These are phyloP conservation scores for Enoplosus armatus DNA, from an alignment of 2,797 vertebrate species.

Conservation along the genomic window DNA sequence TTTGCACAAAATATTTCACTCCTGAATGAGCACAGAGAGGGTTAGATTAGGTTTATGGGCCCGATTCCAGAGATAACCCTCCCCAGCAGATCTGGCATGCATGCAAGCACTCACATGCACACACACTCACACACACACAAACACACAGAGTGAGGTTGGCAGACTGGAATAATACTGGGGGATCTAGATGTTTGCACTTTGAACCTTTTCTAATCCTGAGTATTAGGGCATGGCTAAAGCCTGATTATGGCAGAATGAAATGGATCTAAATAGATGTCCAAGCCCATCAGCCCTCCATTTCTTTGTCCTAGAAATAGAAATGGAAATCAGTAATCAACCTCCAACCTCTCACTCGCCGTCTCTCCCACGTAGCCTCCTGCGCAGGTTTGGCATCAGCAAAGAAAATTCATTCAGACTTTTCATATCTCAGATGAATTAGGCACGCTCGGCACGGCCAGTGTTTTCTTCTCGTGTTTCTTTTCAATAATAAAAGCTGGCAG, in stretches of 20 bases:
- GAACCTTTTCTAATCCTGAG: conserved; percentile 83
- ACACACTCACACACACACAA: conserved; percentile 36
- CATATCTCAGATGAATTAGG: conserved; percentile 66
- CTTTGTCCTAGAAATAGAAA: conserved; percentile 82
- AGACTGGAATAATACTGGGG: conserved; percentile 82
- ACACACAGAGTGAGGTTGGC: conserved; percentile 72
- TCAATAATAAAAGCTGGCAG: conserved; percentile 73
- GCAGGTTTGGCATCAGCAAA: conserved; percentile 48
- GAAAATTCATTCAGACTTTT: conserved; percentile 77
- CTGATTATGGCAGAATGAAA: conserved; percentile 84
- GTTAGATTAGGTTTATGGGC: conserved; percentile 82
- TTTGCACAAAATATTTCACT: conserved; percentile 85
- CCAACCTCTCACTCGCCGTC: conserved; percentile 55
- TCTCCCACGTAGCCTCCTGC: conserved; percentile 52
- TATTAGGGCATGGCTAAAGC: conserved; percentile 83
- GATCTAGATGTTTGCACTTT: conserved; percentile 84
- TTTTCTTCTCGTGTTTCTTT: conserved; percentile 44
- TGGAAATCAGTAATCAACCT: conserved; percentile 82
- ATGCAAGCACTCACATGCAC: conserved; percentile 53
- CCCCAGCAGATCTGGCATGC: conserved; percentile 71
- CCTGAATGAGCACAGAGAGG: conserved; percentile 80
- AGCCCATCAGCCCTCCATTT: conserved; percentile 75
- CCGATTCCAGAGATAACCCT: conserved; percentile 82
- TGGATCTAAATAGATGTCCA: conserved; percentile 84
- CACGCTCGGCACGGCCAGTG: conserved; percentile 17